Evolutionary conservation across 2,888 invertebrate genomes (phyloP), one percentile per base, ranked within the genome.

Genomic region (Tridacna crocea): DNA sequence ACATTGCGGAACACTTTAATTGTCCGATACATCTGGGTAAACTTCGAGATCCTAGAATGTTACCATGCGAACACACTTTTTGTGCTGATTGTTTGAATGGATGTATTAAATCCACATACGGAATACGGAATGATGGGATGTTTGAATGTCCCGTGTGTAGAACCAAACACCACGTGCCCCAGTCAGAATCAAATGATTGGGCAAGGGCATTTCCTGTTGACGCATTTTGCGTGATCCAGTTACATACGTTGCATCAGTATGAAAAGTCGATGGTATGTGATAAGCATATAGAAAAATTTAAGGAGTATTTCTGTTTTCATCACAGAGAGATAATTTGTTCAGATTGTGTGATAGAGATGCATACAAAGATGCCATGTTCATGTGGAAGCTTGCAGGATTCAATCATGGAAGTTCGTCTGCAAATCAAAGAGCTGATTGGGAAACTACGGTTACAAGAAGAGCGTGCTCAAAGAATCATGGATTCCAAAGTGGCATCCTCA

Each of bases 21-120:
- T 87, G 87, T 70, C 87, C 87, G n/a, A 82, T 87, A 65, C 87
- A 87, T 75, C 75, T 87, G 0, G 87, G 87, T 4, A 84, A 87
- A 55, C 75, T 87, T 47, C 78, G 76, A 48, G 87, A 87, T 51
- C 87, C 87, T 0, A 36, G 87, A 26, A 58, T 77, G 15, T 75
- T 87, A 15, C 77, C 87, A 0, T 87, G 87, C 80, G 87, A 84
- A 48, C 87, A 87, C 65, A 82, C 87, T 11, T 84, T 87, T 60
- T 87, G 87, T 79, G 84, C 87, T 2, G 87, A 87, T 10, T 87
- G 87, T 73, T 72, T 87, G 19, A 84, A 87, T 48, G 84, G 87
- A 36, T 82, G 82, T 74, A 87, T 87, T 51, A 80, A 84, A 4
- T 82, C 82, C 3, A 82, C 87, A 2, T 46, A 82, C 46, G 75